Percentiles rank a stretch among this genome's conserved stretches.
These are phyloP conservation scores for Bubo bubo DNA, from an alignment of 2,113 vertebrate species.

Conservation along the genomic window DNA sequence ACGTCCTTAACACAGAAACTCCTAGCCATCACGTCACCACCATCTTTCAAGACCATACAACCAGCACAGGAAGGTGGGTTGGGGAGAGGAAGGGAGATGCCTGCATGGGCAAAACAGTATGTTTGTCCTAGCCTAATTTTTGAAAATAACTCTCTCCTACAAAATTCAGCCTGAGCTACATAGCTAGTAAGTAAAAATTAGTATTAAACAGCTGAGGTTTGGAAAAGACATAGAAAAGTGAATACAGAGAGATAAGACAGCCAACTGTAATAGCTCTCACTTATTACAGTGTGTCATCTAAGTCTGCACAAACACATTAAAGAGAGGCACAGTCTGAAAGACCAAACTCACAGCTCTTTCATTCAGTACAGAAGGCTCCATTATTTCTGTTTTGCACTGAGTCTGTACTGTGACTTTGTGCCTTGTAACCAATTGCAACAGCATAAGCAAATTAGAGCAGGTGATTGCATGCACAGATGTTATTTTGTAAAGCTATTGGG, in stretches of 20 bases:
- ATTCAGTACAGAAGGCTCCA: background rate
- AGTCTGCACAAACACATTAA: rapidly evolving
- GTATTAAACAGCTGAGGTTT: background rate
- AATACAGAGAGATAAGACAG: background rate
- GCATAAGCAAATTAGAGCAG: slow-evolving; percentile 31
- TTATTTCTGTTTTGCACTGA: background rate
- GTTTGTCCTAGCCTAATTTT: background rate
- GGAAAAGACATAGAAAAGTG: background rate
- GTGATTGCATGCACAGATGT: background rate
- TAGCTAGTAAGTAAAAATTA: background rate
- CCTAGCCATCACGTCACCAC: background rate
- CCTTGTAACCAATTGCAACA: background rate
- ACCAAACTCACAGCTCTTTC: background rate
- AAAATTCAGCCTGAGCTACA: background rate
- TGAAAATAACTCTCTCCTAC: background rate
- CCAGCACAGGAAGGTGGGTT: background rate
- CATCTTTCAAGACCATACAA: background rate
- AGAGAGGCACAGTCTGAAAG: background rate
- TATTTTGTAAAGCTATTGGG: background rate
- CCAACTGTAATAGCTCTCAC: background rate
- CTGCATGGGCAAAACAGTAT: background rate
- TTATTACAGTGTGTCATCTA: background rate
- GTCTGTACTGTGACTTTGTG: background rate
- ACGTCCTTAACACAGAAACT: background rate
- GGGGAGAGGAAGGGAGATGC: background rate